phyloP scores from a whole-genome alignment of 2,797 vertebrate species.

The Pseudocheirus occidentalis region DNA sequence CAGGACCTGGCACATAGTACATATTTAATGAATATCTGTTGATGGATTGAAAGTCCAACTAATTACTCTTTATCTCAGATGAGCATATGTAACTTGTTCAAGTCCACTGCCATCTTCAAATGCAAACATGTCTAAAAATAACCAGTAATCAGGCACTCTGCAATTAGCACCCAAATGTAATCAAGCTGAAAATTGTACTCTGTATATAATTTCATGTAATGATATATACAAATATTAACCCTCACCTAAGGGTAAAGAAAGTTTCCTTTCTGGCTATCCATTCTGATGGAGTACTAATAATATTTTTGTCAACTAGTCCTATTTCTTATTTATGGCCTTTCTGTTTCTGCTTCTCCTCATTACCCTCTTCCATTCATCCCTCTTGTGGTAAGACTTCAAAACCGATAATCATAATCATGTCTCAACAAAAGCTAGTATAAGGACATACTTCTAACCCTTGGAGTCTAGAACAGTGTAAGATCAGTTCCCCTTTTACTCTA shows the following conservation, averaged over 20 bases:
- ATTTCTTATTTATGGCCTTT: background rate
- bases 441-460: background rate
- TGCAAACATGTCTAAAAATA: background rate
- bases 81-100: background rate
- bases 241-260: background rate
- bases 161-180: slow-evolving; percentile 37
- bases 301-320: background rate
- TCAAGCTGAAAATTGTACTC: slow-evolving; percentile 14
- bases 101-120: background rate
- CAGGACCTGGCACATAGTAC: background rate
- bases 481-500: background rate
- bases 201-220: background rate
- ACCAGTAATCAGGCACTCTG: background rate
- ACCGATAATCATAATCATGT: background rate
- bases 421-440: background rate
- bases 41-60: background rate
- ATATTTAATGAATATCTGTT: background rate
- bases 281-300: background rate
- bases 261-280: slow-evolving; percentile 23
- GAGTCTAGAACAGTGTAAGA: background rate
- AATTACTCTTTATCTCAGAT: background rate
- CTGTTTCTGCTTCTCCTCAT: background rate
- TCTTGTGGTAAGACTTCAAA: background rate
- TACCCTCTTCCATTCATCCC: background rate
- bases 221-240: slow-evolving; percentile 30